Evolutionary conservation across 2,113 vertebrate species (phyloP).

Genomic region (Tetraodon nigroviridis): DNA sequence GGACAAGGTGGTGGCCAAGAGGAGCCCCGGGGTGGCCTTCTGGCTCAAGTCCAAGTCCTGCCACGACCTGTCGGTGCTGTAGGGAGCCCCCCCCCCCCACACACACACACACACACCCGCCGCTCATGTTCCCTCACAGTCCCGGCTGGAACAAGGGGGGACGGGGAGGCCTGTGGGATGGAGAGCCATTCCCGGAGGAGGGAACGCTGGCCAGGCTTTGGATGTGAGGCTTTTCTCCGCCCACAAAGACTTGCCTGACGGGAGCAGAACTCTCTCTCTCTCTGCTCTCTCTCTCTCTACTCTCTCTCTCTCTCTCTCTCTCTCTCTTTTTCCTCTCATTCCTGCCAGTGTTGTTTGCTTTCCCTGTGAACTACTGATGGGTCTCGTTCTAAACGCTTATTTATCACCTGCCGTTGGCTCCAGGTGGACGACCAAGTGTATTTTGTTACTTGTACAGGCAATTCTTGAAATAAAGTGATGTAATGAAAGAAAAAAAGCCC

Average conservation of each 20-base stretch:
- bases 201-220: too few species aligned
- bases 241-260: neutral
- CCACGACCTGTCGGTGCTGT: slow-evolving; percentile 92
- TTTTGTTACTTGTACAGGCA: slow-evolving; percentile 34
- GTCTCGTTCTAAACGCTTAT: slow-evolving; percentile 14
- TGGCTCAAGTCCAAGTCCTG: slow-evolving; percentile 96
- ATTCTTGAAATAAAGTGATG: slow-evolving; percentile 48
- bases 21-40: slow-evolving; percentile 89
- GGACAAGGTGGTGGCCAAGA: slow-evolving; percentile 90
- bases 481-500: neutral
- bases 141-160: neutral
- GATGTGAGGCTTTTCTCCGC: neutral
- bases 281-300: too few species aligned
- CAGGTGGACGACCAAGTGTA: slow-evolving; percentile 4
- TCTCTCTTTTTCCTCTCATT: slow-evolving; percentile 2
- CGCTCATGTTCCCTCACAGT: neutral
- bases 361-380: slow-evolving; percentile 17
- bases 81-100: too few species aligned
- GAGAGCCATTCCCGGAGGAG: too few species aligned
- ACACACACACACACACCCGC: too few species aligned
- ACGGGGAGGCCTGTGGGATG: slow-evolving; percentile 4
- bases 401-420: slow-evolving; percentile 28
- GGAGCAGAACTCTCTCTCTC: too few species aligned
- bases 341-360: slow-evolving; percentile 16
- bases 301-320: too few species aligned